phyloP scores from a whole-genome alignment of 2,113 vertebrate species.

The Oxyruncus cristatus region DNA sequence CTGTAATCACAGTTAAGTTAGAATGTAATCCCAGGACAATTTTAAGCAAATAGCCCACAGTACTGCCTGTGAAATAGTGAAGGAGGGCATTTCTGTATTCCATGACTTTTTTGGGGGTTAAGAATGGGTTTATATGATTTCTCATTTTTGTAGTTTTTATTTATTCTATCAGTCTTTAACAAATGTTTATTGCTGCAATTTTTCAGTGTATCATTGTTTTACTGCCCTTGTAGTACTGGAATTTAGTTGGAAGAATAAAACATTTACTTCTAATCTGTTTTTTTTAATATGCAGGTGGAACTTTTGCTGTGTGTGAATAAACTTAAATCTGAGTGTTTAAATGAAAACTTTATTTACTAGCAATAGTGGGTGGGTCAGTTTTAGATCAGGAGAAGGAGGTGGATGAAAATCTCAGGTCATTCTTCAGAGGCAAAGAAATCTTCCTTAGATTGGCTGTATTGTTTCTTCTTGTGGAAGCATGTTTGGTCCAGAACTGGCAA shows the following conservation, averaged over 20 bases:
- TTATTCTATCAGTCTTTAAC: constrained; percentile 86
- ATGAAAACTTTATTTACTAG: constrained; percentile 52
- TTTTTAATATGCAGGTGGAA: constrained; percentile 75
- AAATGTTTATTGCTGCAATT: constrained; percentile 85
- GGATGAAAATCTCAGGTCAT: neutral
- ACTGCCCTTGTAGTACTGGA: constrained; percentile 89
- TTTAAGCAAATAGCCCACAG: constrained; percentile 80
- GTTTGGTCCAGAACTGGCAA: neutral
- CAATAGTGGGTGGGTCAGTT: neutral
- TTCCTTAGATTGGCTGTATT: neutral
- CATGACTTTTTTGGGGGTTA: constrained; percentile 79
- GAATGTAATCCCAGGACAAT: constrained; percentile 82
- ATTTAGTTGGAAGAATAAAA: constrained; percentile 95
- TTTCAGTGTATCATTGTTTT: constrained; percentile 85
- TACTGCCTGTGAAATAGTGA: constrained; percentile 80
- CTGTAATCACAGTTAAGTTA: constrained; percentile 79
- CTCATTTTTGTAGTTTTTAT: constrained; percentile 88
- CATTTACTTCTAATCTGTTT: constrained; percentile 84
- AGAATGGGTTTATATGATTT: constrained; percentile 85
- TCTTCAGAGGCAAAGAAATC: neutral
- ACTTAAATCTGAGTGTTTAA: constrained; percentile 66
- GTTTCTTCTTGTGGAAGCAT: neutral
- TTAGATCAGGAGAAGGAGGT: neutral
- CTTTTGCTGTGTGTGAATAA: constrained; percentile 69
- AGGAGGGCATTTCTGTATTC: constrained; percentile 82